Evolutionary conservation across 2,113 vertebrate species (phyloP).

Genomic region (Jacana jacana): DNA sequence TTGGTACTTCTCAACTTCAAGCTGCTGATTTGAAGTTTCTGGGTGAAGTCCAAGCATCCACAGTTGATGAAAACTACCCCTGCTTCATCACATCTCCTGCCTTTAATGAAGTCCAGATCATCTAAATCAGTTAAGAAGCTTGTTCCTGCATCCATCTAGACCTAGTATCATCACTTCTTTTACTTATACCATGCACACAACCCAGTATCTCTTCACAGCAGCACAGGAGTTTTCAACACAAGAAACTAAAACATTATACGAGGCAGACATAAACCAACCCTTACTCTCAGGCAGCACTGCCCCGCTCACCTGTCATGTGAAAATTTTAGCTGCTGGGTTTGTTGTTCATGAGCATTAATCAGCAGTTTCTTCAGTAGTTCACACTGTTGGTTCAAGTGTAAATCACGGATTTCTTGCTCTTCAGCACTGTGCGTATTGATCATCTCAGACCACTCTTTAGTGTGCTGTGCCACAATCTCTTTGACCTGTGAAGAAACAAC

Average conservation of each 20-base stretch:
- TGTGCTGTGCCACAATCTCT: slow-evolving; percentile 94
- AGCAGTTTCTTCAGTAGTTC: slow-evolving; percentile 91
- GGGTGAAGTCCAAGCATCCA: background rate
- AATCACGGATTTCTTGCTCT: slow-evolving; percentile 91
- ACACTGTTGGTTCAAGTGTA: slow-evolving; percentile 92
- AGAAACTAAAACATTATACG: background rate
- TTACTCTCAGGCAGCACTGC: background rate
- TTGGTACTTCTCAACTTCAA: background rate
- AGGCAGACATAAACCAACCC: background rate
- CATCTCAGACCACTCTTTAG: slow-evolving; percentile 98
- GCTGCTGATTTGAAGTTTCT: background rate
- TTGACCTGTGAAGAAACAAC: slow-evolving; percentile 80
- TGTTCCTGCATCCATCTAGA: background rate
- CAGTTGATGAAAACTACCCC: background rate
- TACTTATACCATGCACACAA: background rate
- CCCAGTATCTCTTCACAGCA: background rate
- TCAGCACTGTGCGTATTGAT: slow-evolving; percentile 88
- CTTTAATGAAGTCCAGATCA: background rate
- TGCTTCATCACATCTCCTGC: background rate
- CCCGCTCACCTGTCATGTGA: slow-evolving; percentile 90
- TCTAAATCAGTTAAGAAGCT: background rate
- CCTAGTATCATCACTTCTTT: background rate
- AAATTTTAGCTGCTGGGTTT: slow-evolving; percentile 90
- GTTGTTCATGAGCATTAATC: slow-evolving; percentile 88
- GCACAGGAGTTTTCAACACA: background rate